These are phyloP conservation scores for Muscicapa comitata DNA, from an alignment of 2,797 vertebrate species.

Conservation along the genomic window DNA sequence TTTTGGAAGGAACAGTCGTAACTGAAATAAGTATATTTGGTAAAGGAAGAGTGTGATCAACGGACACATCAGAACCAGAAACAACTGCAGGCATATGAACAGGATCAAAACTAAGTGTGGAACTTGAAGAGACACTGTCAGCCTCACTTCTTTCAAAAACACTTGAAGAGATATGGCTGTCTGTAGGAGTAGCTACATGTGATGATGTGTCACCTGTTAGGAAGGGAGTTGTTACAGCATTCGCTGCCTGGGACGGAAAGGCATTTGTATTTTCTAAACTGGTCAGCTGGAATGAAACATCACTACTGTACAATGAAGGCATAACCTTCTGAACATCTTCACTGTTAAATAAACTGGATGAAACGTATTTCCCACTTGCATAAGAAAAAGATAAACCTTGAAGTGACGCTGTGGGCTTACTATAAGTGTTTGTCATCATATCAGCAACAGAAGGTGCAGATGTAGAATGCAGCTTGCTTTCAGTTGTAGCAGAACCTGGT, in stretches of 20 bases:
- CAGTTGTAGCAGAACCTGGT: conserved; percentile 60
- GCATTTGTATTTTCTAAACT: conserved; percentile 59
- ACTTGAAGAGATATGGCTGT: conserved; percentile 26
- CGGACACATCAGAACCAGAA: conserved; percentile 55
- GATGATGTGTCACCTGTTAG: conserved; percentile 35
- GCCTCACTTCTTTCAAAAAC: conserved; percentile 56
- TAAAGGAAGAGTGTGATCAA: conserved; percentile 64
- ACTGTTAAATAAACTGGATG: conserved; percentile 63
- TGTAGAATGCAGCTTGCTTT: conserved; percentile 58
- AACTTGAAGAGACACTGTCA: conserved; percentile 52
- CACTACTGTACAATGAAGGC: conserved; percentile 57
- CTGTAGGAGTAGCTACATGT: conserved; percentile 43
- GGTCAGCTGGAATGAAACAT: conserved; percentile 65
- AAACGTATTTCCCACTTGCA: conserved; percentile 58
- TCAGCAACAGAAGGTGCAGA: conserved; percentile 43
- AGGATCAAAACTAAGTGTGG: conserved; percentile 47
- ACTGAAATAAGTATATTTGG: conserved; percentile 76
- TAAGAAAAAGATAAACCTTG: conserved; percentile 68
- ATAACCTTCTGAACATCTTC: conserved; percentile 66
- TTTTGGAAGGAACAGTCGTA: conserved; percentile 69
- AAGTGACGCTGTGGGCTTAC: conserved; percentile 50
- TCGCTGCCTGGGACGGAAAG: conserved; percentile 12
- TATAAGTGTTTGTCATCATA: conserved; percentile 49
- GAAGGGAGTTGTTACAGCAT: conserved; percentile 60
- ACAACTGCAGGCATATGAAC: conserved; percentile 45